Evolutionary conservation across 2,888 invertebrate genomes (phyloP), one percentile per base, ranked within the genome.

Genomic region (Aleiodes alternator): DNA sequence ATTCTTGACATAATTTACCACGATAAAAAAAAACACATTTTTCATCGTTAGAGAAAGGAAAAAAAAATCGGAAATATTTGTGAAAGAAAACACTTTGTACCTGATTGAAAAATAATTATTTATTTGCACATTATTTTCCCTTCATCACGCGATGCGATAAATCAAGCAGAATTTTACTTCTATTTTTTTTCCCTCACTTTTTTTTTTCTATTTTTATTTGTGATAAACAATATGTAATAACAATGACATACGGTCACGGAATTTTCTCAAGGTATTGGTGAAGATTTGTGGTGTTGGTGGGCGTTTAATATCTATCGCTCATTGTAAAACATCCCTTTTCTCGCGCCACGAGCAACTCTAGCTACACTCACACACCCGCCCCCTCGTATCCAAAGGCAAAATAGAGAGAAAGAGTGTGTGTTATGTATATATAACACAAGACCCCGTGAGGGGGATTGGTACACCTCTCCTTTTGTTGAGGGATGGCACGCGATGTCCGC

Each of bases 401-500:
- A 43, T 43, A 43, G 43, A 43, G 4, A 43, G 43, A 43, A 2
- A 31, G 31, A 51, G 68, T 23, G 70, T 66, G 14, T 48, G 31
- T 57, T 43, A 43, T 43, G 43, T 43, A 43, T 43, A 43, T 43
- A 43, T 43, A 43, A 43, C 9, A 43, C 43, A 43, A 61, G n/a
- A 64, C 43, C 31, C 38, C 1, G 38, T 23, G 38, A 34, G 69
- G 53, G 56, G 69, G 66, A 76, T 74, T 71, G 70, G 11, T 50
- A 76, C 76, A 83, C 83, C 85, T 51, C 68, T 87, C 68, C 68
- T 87, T 84, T 85, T 84, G 87, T 84, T 78, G 81, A 80, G 79
- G 81, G 83, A 85, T 85, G 84, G 84, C 89, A 89, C 89, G 88
- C 89, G 86, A 89, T 87, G 83, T 84, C 83, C 87, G 84, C 89